Evolutionary conservation across 1,140 invertebrate genomes (phyloP).

Genomic region (Heliothis virescens): DNA sequence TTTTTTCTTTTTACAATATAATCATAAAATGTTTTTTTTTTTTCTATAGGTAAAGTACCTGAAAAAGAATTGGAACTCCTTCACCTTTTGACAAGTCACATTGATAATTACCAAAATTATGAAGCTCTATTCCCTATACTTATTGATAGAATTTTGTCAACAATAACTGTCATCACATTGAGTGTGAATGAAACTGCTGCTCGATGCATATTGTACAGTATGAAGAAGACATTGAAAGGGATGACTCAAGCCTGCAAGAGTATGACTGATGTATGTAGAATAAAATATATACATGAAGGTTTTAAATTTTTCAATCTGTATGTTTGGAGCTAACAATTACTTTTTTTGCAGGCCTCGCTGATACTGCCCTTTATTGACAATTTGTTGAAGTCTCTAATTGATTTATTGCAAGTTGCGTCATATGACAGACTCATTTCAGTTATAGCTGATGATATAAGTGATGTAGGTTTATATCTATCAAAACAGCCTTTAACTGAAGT

Average conservation of each 20-base stretch:
- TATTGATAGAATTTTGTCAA: slow-evolving; percentile 48
- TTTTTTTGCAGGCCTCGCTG: neutral
- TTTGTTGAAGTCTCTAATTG: neutral
- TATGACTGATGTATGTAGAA: slow-evolving; percentile 54
- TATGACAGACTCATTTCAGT: slow-evolving; percentile 15
- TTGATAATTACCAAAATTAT: slow-evolving; percentile 38
- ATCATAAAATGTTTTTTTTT: neutral
- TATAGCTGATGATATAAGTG: slow-evolving; percentile 10
- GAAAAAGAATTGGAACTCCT: slow-evolving; percentile 57
- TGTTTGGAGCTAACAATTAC: too few species aligned
- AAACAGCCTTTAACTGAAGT: neutral
- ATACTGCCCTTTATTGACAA: neutral
- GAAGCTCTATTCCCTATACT: slow-evolving; percentile 41
- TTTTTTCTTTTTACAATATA: neutral
- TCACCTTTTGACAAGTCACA: slow-evolving; percentile 31
- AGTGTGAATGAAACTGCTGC: slow-evolving; percentile 51
- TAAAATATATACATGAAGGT: neutral
- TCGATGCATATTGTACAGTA: slow-evolving; percentile 50
- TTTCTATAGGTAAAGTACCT: slow-evolving; percentile 51
- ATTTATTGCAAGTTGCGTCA: neutral
- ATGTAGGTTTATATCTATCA: neutral
- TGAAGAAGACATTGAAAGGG: slow-evolving; percentile 56
- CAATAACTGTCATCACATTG: slow-evolving; percentile 39
- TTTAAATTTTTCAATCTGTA: too few species aligned
- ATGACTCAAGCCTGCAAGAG: slow-evolving; percentile 42